Evolutionary conservation across 2,797 vertebrate genomes (phyloP).

Genomic region (Echeneis naucrates): DNA sequence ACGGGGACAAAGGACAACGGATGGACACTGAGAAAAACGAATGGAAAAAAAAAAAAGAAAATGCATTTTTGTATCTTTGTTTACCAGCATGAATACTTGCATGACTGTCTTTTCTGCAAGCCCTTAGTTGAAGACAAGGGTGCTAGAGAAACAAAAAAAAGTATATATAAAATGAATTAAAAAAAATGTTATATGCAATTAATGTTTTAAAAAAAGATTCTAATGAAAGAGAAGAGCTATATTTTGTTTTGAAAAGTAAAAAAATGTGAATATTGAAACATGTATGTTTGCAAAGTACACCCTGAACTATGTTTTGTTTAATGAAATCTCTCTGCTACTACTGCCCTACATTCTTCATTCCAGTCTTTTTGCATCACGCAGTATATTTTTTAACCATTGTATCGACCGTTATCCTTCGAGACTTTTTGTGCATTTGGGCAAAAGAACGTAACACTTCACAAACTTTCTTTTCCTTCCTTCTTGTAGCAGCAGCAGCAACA

Average conservation of each 20-base stretch:
- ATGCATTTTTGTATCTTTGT: slow-evolving; percentile 91
- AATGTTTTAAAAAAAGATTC: slow-evolving; percentile 86
- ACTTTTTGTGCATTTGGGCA: slow-evolving; percentile 66
- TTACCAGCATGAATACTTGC: slow-evolving; percentile 91
- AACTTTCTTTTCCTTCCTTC: slow-evolving; percentile 54
- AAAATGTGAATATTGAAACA: slow-evolving; percentile 86
- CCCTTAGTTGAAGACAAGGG: slow-evolving; percentile 87
- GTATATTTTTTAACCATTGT: slow-evolving; percentile 56
- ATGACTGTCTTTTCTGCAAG: slow-evolving; percentile 90
- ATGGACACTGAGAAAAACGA: slow-evolving; percentile 78
- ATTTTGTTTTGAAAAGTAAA: slow-evolving; percentile 88
- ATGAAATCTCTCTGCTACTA: slow-evolving; percentile 84
- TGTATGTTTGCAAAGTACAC: slow-evolving; percentile 86
- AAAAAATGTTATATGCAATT: slow-evolving; percentile 89
- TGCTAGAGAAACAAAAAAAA: slow-evolving; percentile 85
- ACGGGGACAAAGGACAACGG: slow-evolving; percentile 51
- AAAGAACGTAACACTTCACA: slow-evolving; percentile 46
- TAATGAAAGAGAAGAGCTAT: slow-evolving; percentile 89
- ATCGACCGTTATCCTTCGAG: slow-evolving; percentile 34
- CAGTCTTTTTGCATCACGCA: slow-evolving; percentile 59
- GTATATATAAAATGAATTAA: slow-evolving; percentile 82
- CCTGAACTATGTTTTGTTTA: slow-evolving; percentile 83
- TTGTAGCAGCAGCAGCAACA: slow-evolving; percentile 75
- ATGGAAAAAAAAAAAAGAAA: slow-evolving; percentile 73
- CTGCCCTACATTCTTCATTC: slow-evolving; percentile 79